Evolutionary conservation across 2,113 vertebrate species (phyloP).

Genomic region (Synodontis membranacea): DNA sequence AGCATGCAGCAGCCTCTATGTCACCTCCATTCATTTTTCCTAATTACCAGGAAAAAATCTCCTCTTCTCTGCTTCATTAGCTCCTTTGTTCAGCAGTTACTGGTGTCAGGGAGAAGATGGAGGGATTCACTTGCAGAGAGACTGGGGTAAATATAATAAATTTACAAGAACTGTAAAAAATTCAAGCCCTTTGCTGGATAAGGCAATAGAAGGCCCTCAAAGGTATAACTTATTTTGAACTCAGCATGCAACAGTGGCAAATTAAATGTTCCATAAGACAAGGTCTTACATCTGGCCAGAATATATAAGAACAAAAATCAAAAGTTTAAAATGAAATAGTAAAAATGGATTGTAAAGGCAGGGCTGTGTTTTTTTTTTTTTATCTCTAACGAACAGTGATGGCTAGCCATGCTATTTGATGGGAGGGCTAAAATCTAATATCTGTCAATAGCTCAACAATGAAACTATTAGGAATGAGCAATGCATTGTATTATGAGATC

Average conservation of each 20-base stretch:
- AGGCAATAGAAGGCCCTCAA: not conserved
- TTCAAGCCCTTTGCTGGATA: not conserved
- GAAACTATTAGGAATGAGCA: not conserved
- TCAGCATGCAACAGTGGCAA: not conserved
- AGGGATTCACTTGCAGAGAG: slow-evolving; percentile 64
- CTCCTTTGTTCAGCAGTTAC: slow-evolving; percentile 73
- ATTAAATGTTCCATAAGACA: too few species aligned
- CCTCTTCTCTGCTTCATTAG: slow-evolving; percentile 73
- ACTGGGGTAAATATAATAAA: slow-evolving; percentile 53
- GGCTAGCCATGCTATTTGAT: not conserved
- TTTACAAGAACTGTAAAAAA: slow-evolving; percentile 7
- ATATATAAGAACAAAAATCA: not conserved
- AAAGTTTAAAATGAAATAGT: not conserved
- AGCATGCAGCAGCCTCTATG: slow-evolving; percentile 66
- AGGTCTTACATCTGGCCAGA: not conserved
- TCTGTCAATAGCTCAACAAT: not conserved
- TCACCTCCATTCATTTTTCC: slow-evolving; percentile 75
- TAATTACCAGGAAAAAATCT: slow-evolving; percentile 75
- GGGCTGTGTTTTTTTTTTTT: not conserved
- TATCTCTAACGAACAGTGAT: not conserved
- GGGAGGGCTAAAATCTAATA: not conserved
- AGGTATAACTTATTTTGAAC: not conserved
- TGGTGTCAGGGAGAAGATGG: slow-evolving; percentile 73
- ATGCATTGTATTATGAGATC: not conserved
- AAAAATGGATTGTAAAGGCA: not conserved